A percentile compares a stretch with the other conserved stretches of the same genome.
Conservation (phyloP, 1,140 invertebrate species). For the Ostrea denselamellosa region DNA sequence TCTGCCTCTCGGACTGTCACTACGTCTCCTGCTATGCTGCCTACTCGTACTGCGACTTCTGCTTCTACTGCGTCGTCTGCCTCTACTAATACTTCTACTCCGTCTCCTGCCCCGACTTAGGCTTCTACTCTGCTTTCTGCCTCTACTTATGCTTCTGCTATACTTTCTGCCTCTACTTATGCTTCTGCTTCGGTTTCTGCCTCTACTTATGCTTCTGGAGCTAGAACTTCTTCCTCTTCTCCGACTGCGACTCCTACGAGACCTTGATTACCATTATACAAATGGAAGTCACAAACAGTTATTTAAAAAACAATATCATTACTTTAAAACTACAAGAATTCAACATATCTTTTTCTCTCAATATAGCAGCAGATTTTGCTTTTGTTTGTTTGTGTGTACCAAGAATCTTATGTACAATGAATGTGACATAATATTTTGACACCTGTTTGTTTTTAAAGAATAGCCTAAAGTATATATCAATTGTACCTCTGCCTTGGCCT, state of each 20-base stretch:
- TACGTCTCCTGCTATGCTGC: constrained; percentile 5
- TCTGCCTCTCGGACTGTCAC: constrained; percentile 18
- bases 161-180: neutral
- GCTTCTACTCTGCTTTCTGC: neutral
- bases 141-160: neutral
- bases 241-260: constrained; percentile 2
- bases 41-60: neutral
- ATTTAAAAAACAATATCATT: neutral
- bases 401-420: neutral
- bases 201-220: constrained; percentile 11
- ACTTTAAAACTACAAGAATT: neutral
- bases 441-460: neutral
- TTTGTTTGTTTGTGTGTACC: neutral
- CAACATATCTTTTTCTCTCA: neutral
- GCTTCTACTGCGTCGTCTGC: neutral
- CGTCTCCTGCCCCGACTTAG: neutral
- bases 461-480: neutral
- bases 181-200: neutral
- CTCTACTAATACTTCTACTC: neutral
- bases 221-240: constrained; percentile 12
- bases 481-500: constrained; percentile 35
- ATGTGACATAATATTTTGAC: neutral
- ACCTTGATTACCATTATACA: neutral
- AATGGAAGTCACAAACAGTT: neutral
- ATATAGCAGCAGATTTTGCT: neutral